phyloP scores from a whole-genome alignment of 2,888 invertebrate genomes.

The Synanthedon vespiformis region DNA sequence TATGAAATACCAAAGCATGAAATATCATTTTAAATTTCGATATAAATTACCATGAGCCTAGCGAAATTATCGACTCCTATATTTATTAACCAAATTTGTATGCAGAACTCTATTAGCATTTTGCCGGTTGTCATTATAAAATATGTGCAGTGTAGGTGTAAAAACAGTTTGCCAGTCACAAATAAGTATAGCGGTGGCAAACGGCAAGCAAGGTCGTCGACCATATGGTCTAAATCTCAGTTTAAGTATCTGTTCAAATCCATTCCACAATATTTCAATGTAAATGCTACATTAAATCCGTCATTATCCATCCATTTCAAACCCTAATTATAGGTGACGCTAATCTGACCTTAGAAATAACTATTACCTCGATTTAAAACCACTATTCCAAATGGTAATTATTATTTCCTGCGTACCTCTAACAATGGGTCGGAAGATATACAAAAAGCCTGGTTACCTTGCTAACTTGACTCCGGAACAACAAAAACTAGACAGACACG shows the following conservation, averaged over 20 bases:
- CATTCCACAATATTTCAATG: not conserved
- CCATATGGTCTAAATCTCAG: conserved; percentile 48
- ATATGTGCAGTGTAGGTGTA: conserved; percentile 29
- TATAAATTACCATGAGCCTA: no score
- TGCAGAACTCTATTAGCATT: no score
- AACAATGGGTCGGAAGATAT: conserved; percentile 1
- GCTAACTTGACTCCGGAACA: conserved; percentile 19
- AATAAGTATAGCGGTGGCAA: conserved; percentile 12
- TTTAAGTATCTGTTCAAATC: conserved; percentile 1
- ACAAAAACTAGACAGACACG: conserved; percentile 16
- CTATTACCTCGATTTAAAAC: not conserved
- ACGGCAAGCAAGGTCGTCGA: conserved; percentile 45
- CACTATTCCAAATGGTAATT: conserved; percentile 6
- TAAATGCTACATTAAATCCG: not conserved
- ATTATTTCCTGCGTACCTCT: conserved; percentile 22
- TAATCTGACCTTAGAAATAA: conserved; percentile 2
- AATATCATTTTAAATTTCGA: no score
- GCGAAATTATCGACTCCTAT: no score
- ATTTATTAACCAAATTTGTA: no score
- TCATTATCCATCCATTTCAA: not conserved
- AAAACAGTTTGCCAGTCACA: conserved; percentile 35
- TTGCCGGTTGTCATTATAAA: conserved; percentile 8
- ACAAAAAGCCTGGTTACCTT: conserved; percentile 16
- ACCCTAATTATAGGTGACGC: conserved; percentile 2
- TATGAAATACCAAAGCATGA: no score